Evolutionary conservation across 2,888 invertebrate genomes (phyloP), one percentile per base, ranked within the genome.

Genomic region (Candidula unifasciata): DNA sequence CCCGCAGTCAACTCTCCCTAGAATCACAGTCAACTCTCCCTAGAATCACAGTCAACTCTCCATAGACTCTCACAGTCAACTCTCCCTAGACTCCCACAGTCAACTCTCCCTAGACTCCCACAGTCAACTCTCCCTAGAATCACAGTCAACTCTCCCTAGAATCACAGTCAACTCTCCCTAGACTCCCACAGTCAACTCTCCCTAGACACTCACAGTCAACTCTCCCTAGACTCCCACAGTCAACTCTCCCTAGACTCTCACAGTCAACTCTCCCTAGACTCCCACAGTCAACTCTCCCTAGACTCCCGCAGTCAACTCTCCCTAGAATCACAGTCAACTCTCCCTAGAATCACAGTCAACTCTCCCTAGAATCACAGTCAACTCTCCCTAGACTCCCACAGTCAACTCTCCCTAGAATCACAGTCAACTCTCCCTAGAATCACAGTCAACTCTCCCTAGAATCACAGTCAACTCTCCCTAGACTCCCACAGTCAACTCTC

Each of bases 101-200:
- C 18, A n/a, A 60, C 37, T 27, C 27, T 21, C n/a, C 24, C 74
- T 64, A n/a, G n/a, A n/a, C n/a, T n/a, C n/a, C n/a, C n/a, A n/a
- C n/a, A n/a, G 44, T 44, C 44, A n/a, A 66, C 3, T 27, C 24
- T 3, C 35, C 21, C 35, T 21, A 33, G 8, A 73, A 60, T 66
- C 71, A 77, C 71, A 71, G 77, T 64, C 18, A n/a, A 60, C 37
- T 27, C 27, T 21, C n/a, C 24, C 74, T 64, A 37, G 90, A 90
- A 89, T 90, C 89, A 60, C 89, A 89, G 81, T 91, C 90, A 35
- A 91, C 81, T 3, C 90, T 90, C 21, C n/a, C n/a, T n/a, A n/a
- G n/a, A n/a, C n/a, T n/a, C n/a, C n/a, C n/a, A n/a, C n/a, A n/a
- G 44, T 44, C 44, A n/a, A 66, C 3, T 27, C 24, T 3, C 35